These are phyloP conservation scores for Lepetodrilus schrolli DNA, from an alignment of 2,888 invertebrate genomes.

Conservation along the genomic window DNA sequence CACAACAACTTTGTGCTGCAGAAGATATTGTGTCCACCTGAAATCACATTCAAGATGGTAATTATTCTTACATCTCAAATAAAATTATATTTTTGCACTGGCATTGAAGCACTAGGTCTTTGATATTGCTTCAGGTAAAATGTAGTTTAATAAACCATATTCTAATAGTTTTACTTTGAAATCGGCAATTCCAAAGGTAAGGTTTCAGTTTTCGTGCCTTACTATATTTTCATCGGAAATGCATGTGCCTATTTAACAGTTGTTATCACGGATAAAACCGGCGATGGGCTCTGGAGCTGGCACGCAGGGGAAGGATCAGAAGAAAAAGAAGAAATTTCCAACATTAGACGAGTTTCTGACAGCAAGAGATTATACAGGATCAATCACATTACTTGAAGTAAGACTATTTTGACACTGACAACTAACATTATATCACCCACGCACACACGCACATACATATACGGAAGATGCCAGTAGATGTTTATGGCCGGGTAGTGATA, in stretches of 20 bases:
- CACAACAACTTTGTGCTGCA: not conserved
- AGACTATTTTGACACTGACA: too few relatives aligned
- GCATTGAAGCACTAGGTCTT: too few relatives aligned
- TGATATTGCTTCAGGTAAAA: not conserved
- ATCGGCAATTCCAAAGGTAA: not conserved
- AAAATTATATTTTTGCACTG: not conserved
- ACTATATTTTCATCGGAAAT: too few relatives aligned
- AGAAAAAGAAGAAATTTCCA: slow-evolving; percentile 77
- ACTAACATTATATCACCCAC: too few relatives aligned
- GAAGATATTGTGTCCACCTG: not conserved
- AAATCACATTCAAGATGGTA: not conserved
- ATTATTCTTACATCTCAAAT: not conserved
- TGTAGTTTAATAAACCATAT: too few relatives aligned
- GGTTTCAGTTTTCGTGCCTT: too few relatives aligned
- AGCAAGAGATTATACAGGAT: slow-evolving; percentile 94
- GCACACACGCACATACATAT: too few relatives aligned
- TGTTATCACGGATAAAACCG: slow-evolving; percentile 75
- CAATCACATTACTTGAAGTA: slow-evolving; percentile 93
- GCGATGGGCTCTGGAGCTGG: slow-evolving; percentile 73
- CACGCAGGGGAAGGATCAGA: slow-evolving; percentile 64
- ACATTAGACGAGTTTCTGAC: slow-evolving; percentile 92
- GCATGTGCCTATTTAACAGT: slow-evolving; percentile 57
- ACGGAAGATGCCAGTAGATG: too few relatives aligned
- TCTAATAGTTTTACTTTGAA: too few relatives aligned
- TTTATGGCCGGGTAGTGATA: too few relatives aligned